A percentile compares a stretch with the other conserved stretches of the same genome.
Evolutionary conservation across 92 coral and sea anemone genomes (phyloP).

Genomic region (Paramuricea clavata): DNA sequence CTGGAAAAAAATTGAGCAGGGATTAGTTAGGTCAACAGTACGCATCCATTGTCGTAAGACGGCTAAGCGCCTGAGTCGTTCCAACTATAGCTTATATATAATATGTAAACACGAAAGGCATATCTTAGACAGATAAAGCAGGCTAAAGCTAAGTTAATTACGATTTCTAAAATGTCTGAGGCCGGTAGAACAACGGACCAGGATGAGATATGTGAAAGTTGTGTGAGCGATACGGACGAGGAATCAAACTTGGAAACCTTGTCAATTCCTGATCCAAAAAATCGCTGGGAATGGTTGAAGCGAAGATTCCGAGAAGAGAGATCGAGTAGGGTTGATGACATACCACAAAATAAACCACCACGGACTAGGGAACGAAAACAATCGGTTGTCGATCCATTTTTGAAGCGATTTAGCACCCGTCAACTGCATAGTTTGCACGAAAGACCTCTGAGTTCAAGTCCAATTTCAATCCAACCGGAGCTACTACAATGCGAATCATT

Average conservation of each 20-base stretch:
- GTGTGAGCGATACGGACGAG: background rate
- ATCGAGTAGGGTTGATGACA: background rate
- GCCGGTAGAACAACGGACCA: background rate
- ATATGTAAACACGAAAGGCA: background rate
- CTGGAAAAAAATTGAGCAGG: constrained; percentile 1
- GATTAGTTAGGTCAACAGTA: constrained; percentile 11
- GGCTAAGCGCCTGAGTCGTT: constrained; percentile 30
- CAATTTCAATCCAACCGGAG: background rate
- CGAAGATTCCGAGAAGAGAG: constrained; percentile 16
- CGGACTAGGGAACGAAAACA: constrained; percentile 68
- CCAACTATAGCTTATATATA: background rate
- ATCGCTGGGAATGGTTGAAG: constrained; percentile 42
- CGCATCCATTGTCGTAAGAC: background rate
- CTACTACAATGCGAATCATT: background rate
- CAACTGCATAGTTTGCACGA: constrained; percentile 38
- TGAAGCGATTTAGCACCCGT: constrained; percentile 95
- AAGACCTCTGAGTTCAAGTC: background rate
- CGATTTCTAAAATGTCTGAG: constrained; percentile 21
- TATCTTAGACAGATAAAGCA: background rate
- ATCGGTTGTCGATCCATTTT: constrained; percentile 89
- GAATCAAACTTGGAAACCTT: background rate
- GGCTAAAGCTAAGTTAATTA: background rate
- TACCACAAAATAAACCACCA: constrained; percentile 54
- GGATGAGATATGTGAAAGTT: background rate
- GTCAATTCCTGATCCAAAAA: background rate